Evolutionary conservation across 2,888 invertebrate species (phyloP).

Genomic region (Drepanosiphum platanoidis): DNA sequence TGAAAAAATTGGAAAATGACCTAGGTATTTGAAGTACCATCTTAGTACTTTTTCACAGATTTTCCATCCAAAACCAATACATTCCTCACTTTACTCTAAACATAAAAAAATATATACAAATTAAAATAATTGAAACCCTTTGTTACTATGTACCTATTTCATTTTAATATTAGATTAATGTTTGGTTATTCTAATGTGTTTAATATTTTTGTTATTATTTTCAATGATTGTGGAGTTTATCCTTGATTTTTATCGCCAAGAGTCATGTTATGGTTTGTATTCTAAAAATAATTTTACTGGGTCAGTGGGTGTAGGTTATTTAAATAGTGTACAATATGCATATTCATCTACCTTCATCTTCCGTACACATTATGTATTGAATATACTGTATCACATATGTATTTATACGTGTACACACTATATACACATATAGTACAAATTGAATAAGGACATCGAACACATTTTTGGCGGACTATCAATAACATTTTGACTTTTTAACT

Average conservation of each 20-base stretch:
- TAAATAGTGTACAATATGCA: slow-evolving; percentile 40
- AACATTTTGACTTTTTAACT: not conserved
- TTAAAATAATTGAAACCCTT: too few relatives aligned
- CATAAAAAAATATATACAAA: too few relatives aligned
- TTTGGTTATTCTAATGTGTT: not conserved
- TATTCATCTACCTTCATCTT: slow-evolving; percentile 37
- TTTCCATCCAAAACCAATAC: too few relatives aligned
- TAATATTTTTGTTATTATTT: not conserved
- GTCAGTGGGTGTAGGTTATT: slow-evolving; percentile 60
- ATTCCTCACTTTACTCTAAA: too few relatives aligned
- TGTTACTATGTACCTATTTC: too few relatives aligned
- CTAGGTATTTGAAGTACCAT: too few relatives aligned
- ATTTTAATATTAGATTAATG: too few relatives aligned
- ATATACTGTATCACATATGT: too few relatives aligned
- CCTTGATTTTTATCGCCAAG: slow-evolving; percentile 45
- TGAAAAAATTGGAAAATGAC: too few relatives aligned
- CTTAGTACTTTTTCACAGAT: too few relatives aligned
- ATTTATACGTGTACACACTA: not conserved
- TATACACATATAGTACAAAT: slow-evolving; percentile 1
- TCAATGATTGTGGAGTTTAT: slow-evolving; percentile 29
- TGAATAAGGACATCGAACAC: slow-evolving; percentile 36
- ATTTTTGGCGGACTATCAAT: slow-evolving; percentile 44
- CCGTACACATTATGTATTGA: slow-evolving; percentile 30
- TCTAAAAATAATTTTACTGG: slow-evolving; percentile 59
- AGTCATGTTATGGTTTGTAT: slow-evolving; percentile 24